A percentile compares a stretch with the other conserved stretches of the same genome.
Evolutionary conservation across 2,113 vertebrate species (phyloP).

Genomic region (Nycticorax nycticorax): DNA sequence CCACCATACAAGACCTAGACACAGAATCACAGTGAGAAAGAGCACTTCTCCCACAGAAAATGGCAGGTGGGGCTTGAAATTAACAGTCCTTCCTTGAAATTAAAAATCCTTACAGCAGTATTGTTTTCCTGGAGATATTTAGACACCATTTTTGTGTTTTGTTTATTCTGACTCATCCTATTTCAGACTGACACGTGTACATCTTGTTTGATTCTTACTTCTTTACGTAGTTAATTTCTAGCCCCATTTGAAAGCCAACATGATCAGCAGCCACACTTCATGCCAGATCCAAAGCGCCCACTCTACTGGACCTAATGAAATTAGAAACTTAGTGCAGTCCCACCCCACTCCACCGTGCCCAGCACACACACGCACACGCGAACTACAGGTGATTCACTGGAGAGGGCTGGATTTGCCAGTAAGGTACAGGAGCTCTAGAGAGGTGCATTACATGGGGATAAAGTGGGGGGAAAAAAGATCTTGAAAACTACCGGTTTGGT

Average conservation of each 20-base stretch:
- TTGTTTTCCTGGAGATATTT: background rate
- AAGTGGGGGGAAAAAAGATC: background rate
- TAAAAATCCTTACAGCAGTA: background rate
- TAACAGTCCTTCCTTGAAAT: slow-evolving; percentile 23
- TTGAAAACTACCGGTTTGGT: background rate
- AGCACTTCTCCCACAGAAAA: background rate
- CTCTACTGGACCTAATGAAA: background rate
- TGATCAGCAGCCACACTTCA: slow-evolving; percentile 39
- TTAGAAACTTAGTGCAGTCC: background rate
- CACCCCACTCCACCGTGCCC: slow-evolving; percentile 4
- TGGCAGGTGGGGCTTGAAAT: background rate
- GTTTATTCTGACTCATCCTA: slow-evolving; percentile 7
- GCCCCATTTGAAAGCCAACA: slow-evolving; percentile 24
- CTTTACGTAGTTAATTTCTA: slow-evolving; percentile 11
- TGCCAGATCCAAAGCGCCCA: slow-evolving; percentile 50
- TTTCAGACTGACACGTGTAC: background rate
- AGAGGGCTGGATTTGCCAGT: background rate
- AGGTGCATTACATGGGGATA: background rate
- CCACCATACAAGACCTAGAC: slow-evolving; percentile 97
- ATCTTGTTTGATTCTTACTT: background rate
- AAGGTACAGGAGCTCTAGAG: background rate
- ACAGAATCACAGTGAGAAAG: slow-evolving; percentile 63
- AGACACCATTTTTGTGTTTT: background rate
- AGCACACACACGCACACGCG: slow-evolving; percentile 44
- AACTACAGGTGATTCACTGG: slow-evolving; percentile 19